Evolutionary conservation across 35 echinoderm and acorn worm genomes (phyloP).

Genomic region (Heliocidaris tuberculata): DNA sequence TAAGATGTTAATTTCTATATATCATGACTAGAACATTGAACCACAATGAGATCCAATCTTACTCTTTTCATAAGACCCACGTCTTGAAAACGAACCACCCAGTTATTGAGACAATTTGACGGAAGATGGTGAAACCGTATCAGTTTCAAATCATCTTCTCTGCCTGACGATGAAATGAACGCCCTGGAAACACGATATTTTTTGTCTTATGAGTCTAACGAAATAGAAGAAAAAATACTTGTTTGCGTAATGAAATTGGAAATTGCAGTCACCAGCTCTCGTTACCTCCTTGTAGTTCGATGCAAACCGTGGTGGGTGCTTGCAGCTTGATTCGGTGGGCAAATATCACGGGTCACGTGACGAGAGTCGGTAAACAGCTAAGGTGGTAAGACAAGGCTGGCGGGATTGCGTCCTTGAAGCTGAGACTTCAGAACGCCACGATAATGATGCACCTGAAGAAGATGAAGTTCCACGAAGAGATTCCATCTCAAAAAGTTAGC

Average conservation of each 20-base stretch:
- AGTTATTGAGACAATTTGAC: not conserved
- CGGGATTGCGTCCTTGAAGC: not conserved
- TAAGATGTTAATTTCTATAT: not conserved
- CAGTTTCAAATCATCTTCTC: not conserved
- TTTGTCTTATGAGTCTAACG: not conserved
- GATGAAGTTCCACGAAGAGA: too few relatives aligned
- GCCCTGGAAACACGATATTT: not conserved
- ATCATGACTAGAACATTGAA: not conserved
- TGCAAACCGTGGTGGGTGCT: not conserved
- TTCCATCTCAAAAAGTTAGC: not conserved
- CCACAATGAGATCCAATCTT: not conserved
- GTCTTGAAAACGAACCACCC: not conserved
- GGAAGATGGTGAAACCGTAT: not conserved
- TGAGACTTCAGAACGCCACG: too few relatives aligned
- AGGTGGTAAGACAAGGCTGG: not conserved
- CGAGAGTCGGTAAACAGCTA: not conserved
- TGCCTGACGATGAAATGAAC: not conserved
- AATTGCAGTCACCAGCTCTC: not conserved
- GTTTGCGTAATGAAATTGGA: slow-evolving; percentile 11
- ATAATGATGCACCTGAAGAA: too few relatives aligned
- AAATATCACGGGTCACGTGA: slow-evolving; percentile 10
- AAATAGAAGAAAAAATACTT: not conserved
- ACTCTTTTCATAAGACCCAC: not conserved
- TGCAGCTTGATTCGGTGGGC: not conserved
- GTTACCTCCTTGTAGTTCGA: not conserved